Evolutionary conservation across 1,140 invertebrate genomes (phyloP).

Genomic region (Hyposmocoma kahamanoa): DNA sequence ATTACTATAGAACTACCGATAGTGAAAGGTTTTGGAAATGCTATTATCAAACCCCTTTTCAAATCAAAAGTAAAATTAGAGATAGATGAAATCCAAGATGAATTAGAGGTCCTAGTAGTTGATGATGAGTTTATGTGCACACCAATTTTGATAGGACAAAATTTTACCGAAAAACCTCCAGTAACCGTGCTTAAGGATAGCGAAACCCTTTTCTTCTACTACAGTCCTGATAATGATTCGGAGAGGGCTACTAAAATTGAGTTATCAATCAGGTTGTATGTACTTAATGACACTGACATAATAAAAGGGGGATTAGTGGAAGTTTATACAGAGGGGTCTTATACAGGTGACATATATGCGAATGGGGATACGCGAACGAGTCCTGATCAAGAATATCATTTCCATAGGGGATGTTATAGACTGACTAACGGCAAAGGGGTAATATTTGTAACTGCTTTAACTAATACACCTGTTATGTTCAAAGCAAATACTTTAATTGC

Average conservation of each 20-base stretch:
- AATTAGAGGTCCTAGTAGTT: neutral
- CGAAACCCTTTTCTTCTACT: too few relatives aligned
- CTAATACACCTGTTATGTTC: neutral
- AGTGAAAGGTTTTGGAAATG: neutral
- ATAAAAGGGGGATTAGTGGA: neutral
- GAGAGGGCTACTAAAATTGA: too few relatives aligned
- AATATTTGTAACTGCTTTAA: neutral
- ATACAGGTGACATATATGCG: neutral
- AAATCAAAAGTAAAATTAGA: neutral
- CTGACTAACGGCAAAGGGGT: neutral
- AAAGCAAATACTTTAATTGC: neutral
- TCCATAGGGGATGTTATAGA: constrained; percentile 1
- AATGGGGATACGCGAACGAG: neutral
- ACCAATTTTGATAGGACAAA: neutral
- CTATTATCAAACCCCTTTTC: neutral
- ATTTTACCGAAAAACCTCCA: neutral
- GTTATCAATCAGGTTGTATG: neutral
- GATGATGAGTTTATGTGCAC: neutral
- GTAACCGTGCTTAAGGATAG: neutral
- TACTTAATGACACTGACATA: neutral
- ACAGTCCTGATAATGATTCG: too few relatives aligned
- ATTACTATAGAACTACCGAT: neutral
- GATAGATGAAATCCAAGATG: neutral
- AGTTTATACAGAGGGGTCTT: neutral
- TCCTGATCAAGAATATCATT: constrained; percentile 4